Conservation (phyloP, 2,797 vertebrate species). For the Cygnus olor region DNA sequence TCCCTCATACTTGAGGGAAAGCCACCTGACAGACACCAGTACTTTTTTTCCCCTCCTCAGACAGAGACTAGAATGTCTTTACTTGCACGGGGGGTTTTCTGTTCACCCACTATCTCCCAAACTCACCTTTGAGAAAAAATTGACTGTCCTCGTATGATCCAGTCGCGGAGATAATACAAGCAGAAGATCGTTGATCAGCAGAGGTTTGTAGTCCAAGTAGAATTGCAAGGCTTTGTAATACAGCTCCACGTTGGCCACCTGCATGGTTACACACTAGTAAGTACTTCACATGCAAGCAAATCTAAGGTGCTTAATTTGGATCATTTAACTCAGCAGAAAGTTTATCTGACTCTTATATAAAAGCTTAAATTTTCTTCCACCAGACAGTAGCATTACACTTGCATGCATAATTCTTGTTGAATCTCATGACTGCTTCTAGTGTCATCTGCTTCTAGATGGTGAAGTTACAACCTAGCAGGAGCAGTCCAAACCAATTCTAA, state of each 20-base stretch:
- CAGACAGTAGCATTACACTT: background rate
- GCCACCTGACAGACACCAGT: background rate
- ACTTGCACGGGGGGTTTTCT: background rate
- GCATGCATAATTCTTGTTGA: background rate
- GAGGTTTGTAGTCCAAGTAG: slow-evolving; percentile 91
- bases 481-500: background rate
- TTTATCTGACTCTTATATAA: background rate
- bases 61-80: background rate
- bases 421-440: background rate
- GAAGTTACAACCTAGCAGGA: background rate
- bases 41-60: background rate
- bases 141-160: slow-evolving; percentile 90
- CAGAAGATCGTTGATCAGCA: slow-evolving; percentile 90
- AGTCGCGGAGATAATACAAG: slow-evolving; percentile 88
- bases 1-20: background rate
- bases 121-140: slow-evolving; percentile 89
- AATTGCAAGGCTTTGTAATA: slow-evolving; percentile 93
- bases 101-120: background rate
- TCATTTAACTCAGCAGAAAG: background rate
- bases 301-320: background rate
- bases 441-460: background rate
- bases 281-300: background rate
- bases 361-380: background rate
- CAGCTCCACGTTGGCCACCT: slow-evolving; percentile 93
- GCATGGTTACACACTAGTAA: background rate